Evolutionary conservation across 1,140 invertebrate genomes (phyloP).

Genomic region (Cryptotermes secundus): DNA sequence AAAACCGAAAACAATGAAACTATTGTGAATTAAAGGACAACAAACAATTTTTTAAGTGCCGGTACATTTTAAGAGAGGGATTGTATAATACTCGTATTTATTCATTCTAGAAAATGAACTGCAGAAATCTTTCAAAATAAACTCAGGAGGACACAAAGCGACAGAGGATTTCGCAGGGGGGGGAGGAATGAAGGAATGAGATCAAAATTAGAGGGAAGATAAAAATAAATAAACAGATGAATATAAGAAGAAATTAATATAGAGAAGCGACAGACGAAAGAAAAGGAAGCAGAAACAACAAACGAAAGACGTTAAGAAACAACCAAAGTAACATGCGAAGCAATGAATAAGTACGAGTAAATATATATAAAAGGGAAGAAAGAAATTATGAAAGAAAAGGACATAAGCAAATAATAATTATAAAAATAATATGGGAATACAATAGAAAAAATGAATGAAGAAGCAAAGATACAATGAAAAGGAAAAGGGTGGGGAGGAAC

Average conservation of each 20-base stretch:
- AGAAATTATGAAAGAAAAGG: background rate
- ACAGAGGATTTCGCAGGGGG: too few relatives aligned
- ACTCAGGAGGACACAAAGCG: background rate
- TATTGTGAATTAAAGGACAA: too few relatives aligned
- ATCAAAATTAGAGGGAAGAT: background rate
- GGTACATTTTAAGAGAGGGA: too few relatives aligned
- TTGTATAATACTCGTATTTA: too few relatives aligned
- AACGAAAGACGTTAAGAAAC: background rate
- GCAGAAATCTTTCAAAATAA: background rate
- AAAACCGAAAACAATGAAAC: too few relatives aligned
- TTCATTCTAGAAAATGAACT: too few relatives aligned
- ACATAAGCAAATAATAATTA: background rate
- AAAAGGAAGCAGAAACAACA: background rate
- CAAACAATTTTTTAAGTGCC: too few relatives aligned
- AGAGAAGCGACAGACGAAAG: background rate
- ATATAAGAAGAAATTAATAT: background rate
- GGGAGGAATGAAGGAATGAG: background rate
- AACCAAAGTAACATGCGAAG: background rate
- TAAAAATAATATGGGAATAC: background rate
- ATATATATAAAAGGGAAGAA: background rate
- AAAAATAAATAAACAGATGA: background rate
- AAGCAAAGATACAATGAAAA: background rate
- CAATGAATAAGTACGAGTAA: background rate
- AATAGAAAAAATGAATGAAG: background rate
- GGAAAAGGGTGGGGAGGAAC: too few relatives aligned